Conservation (phyloP, 2,113 vertebrate species). For the Caloenas nicobarica region DNA sequence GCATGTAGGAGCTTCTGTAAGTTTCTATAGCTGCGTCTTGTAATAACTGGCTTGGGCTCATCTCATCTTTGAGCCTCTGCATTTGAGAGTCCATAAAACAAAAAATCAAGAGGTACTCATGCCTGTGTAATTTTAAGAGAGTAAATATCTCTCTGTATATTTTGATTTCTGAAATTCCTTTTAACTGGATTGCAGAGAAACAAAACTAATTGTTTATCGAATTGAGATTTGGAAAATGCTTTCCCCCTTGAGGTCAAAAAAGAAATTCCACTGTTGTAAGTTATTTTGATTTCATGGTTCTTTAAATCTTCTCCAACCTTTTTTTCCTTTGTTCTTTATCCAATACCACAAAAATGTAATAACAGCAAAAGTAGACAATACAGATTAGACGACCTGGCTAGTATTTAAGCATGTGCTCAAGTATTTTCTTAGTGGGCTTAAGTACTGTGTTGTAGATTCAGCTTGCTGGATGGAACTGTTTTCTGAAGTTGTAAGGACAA, state of each 20-base stretch:
- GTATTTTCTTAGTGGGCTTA: not conserved
- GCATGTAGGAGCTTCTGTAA: not conserved
- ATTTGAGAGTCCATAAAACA: not conserved
- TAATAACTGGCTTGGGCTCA: not conserved
- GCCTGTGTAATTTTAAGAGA: constrained; percentile 25
- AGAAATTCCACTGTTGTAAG: constrained; percentile 6
- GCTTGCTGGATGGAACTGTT: not conserved
- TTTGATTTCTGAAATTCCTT: constrained; percentile 67
- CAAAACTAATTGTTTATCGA: constrained; percentile 71
- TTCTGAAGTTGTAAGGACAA: not conserved
- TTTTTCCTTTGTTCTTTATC: constrained; percentile 57
- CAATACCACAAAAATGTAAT: constrained; percentile 69
- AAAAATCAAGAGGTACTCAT: not conserved
- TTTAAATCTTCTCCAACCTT: constrained; percentile 49
- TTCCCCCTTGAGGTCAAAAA: constrained; percentile 44
- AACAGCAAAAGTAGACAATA: constrained; percentile 54
- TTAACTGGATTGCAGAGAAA: constrained; percentile 40
- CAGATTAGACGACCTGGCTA: constrained; percentile 52
- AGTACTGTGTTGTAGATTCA: not conserved
- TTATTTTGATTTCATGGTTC: constrained; percentile 27
- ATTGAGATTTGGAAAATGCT: constrained; percentile 64
- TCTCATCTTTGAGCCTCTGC: not conserved
- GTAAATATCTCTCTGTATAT: constrained; percentile 37
- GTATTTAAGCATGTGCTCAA: constrained; percentile 5
- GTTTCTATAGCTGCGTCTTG: not conserved